Conservation (phyloP, 2,113 vertebrate species). For the Capreolus pygargus region DNA sequence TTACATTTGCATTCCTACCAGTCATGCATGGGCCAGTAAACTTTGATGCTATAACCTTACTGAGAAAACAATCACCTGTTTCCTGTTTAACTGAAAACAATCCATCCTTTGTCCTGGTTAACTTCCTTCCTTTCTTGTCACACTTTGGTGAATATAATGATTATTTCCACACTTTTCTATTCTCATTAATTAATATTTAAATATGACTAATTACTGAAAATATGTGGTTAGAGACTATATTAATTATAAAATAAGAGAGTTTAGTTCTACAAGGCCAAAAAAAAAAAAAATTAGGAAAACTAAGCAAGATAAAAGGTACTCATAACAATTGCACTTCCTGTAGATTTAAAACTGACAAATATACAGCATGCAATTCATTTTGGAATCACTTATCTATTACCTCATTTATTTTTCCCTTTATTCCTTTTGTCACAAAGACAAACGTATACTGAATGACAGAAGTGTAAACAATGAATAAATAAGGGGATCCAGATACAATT, state of each 20-base stretch:
- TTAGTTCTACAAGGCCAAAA: background rate
- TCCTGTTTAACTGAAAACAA: background rate
- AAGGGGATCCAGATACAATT: background rate
- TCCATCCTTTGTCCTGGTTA: background rate
- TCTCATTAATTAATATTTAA: background rate
- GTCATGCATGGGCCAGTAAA: background rate
- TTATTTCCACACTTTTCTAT: background rate
- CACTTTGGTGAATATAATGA: background rate
- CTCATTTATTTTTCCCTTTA: background rate
- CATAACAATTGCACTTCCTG: background rate
- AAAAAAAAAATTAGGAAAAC: background rate
- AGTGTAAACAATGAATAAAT: background rate
- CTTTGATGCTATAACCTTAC: background rate
- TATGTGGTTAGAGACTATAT: background rate
- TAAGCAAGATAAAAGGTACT: background rate
- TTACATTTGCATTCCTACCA: background rate
- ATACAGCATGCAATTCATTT: background rate
- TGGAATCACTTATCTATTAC: background rate
- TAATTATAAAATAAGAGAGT: background rate
- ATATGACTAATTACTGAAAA: background rate
- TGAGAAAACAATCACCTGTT: background rate
- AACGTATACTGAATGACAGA: background rate
- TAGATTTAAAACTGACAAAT: background rate
- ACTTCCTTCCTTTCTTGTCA: background rate
- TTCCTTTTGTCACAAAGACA: background rate